Evolutionary conservation across 2,113 vertebrate species (phyloP).

Genomic region (Origma solitaria): DNA sequence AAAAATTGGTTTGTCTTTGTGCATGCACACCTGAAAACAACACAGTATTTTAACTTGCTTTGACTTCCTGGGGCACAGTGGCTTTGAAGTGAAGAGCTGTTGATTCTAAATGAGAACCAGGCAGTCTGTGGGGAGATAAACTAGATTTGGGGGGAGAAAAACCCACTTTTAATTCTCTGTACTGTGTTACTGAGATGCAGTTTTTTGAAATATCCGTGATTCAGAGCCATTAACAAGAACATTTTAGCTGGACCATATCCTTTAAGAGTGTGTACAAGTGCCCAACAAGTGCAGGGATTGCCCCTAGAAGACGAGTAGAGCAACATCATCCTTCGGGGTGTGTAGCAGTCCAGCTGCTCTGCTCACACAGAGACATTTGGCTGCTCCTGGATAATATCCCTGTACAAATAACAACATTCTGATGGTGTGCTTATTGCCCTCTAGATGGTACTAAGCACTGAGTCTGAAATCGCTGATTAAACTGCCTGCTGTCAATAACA

Average conservation of each 20-base stretch:
- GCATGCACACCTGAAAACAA: neutral
- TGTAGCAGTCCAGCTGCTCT: neutral
- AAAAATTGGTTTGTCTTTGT: neutral
- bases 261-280: neutral
- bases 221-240: neutral
- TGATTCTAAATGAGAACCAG: neutral
- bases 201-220: neutral
- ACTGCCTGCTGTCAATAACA: neutral
- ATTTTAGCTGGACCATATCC: neutral
- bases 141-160: too few species aligned
- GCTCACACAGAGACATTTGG: neutral
- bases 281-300: neutral
- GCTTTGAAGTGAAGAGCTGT: neutral
- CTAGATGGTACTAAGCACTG: slow-evolving; percentile 30
- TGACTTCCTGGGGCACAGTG: neutral
- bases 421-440: neutral
- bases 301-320: neutral
- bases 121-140: neutral
- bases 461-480: neutral
- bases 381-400: neutral
- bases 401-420: neutral
- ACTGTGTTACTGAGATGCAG: neutral
- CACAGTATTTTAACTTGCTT: neutral
- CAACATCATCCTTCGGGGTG: neutral
- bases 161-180: neutral